Evolutionary conservation across 2,113 vertebrate species (phyloP).

Genomic region (Plestiodon gilberti): DNA sequence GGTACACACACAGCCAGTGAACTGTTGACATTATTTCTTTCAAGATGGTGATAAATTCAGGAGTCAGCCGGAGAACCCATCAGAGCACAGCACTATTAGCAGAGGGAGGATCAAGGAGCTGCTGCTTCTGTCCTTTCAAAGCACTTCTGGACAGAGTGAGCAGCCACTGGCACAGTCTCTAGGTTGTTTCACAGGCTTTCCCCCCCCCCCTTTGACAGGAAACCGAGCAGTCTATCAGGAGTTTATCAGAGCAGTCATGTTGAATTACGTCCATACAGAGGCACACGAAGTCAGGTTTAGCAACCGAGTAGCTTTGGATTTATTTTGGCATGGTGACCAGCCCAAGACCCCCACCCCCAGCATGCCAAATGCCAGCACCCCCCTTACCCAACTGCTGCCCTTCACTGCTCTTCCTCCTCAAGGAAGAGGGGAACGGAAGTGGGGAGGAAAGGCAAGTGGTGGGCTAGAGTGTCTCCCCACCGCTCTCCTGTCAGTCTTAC

Average conservation of each 20-base stretch:
- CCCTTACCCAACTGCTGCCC: too few relatives aligned
- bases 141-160: neutral
- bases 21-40: neutral
- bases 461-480: too few relatives aligned
- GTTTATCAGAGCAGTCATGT: neutral
- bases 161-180: neutral
- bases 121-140: neutral
- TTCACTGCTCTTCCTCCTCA: too few relatives aligned
- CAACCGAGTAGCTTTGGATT: slow-evolving; percentile 1
- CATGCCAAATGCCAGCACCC: too few relatives aligned
- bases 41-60: neutral
- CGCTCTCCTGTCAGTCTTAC: too few relatives aligned
- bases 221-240: neutral
- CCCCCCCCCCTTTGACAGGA: neutral
- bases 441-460: too few relatives aligned
- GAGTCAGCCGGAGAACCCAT: too few relatives aligned
- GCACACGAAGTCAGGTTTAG: neutral
- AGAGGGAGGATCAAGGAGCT: neutral
- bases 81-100: too few relatives aligned
- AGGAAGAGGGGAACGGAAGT: too few relatives aligned
- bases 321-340: neutral
- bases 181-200: neutral
- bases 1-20: too few relatives aligned
- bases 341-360: too few relatives aligned
- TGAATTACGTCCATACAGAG: neutral